Base-by-base conservation (phyloP, 2,888 invertebrate species). In the Noctua fimbriata region DNA sequence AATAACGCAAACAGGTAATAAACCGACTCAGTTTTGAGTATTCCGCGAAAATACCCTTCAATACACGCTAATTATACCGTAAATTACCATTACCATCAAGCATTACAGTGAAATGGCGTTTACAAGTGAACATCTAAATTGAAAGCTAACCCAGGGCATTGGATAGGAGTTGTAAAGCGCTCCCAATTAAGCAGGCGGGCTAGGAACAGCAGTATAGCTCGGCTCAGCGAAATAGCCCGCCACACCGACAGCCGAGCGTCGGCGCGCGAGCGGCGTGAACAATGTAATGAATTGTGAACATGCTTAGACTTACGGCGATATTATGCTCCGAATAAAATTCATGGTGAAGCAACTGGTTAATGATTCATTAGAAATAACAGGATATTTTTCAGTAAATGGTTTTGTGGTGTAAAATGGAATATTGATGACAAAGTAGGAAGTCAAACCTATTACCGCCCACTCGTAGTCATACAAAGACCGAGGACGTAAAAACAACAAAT, bases 151-250 rank as follows among this genome's bases (percentile, higher is more conserved):
- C 92, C 79, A 93, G 92, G 77, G 92, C 89, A 84, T 87, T 90
- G 87, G 92, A 92, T 88, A 92, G 91, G 79, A 93, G 90, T 90
- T 93, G 92, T 81, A 94, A 91, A 88, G 92, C 93, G 89, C 92
- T 94, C 69, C 94, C 95, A 84, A 95, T 91, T 82, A 95, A 93
- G 88, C 76, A 93, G 91, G 67, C 60, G 85, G 81, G 83, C 92
- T 92, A 82, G 90, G 92, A 91, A 92, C 69, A 81, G 78, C 80
- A 84, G 84, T 92, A 87, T 92, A 88, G 82, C 89, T 88, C 77
- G 89, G 81, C 85, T 90, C 85, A 82, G 87, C 81, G 76, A 89
- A 73, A 81, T 80, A 89, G 73, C 79, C 71, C 80, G 72, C 87
- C 70, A 66, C 78, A 75, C 74, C 72, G 80, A 85, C 85, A 70